Base-by-base conservation (phyloP, 2,888 invertebrate species). In the Drosophila meridiana region DNA sequence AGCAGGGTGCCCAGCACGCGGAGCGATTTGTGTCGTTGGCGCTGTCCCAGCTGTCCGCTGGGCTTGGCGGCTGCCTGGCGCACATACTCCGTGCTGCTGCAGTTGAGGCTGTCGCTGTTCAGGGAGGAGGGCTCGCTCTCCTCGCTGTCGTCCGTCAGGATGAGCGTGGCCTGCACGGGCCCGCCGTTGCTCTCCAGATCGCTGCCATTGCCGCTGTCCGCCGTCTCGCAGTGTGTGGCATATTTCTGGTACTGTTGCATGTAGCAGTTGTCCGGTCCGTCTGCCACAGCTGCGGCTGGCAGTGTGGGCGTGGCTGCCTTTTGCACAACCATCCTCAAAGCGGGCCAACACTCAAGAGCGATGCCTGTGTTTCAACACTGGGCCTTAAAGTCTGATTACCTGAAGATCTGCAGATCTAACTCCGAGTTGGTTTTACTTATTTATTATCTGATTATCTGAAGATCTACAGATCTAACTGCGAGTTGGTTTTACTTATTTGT, bases 171-270 rank as follows among this genome's bases (percentile, higher is more conserved):
- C 63, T 73, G 89, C 7, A 64, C 73, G 26, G 89, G 81, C 0
- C 75, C 59, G 26, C 84, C 52, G 61, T 83, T 85, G 68, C 91
- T 92, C 75, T 97, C 97, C 86, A 97, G 94, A 93, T 97, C 97
- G 92, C 97, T 97, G 93, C 97, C 97, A 53, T 97, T 97, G 56
- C 97, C 97, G 71, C 97, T 97, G 93, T 97, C 97, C 76, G 97
- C 93, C 1, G 97, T 97, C 90, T 97, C 97, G 80, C 93, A 96
- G 5, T 97, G 97, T 40, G 97, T 75, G 47, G 90, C 77, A 36
- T 89, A 86, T 68, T 89, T 77, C 43, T 86, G 88, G 50, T 82
- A 86, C 30, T 89, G 90, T 14, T 89, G 82, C 83, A 86, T 82
- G 70, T 73, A 86, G 59, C 90, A 87, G 50, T 73, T 81, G 59